Evolutionary conservation across 2,888 invertebrate species (phyloP), one percentile per base, ranked within the genome.

Genomic region (Dicranocentrus wangi): DNA sequence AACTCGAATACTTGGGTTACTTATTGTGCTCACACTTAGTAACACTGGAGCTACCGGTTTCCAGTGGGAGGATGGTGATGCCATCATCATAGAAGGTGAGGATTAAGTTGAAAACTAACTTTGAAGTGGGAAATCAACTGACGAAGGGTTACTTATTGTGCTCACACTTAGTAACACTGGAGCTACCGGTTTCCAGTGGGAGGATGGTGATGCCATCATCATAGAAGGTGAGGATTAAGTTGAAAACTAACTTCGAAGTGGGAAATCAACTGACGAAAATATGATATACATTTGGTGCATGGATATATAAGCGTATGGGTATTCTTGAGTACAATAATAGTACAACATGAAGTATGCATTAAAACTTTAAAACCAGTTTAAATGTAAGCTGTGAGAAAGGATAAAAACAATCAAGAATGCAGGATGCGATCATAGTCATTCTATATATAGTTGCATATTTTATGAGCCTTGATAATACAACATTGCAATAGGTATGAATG

Each of bases 41-140:
- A 23, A 42, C 13, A 25, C 71, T 70, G 70, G 58, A 55, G 70
- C 39, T 70, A 58, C 70, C 32, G 70, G 70, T 58, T 55, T 58
- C 15, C 42, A 43, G 28, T 81, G n/a, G n/a, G n/a, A n/a, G n/a
- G n/a, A n/a, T 73, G 39, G 39, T 39, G 39, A 47, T 58, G 51
- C 73, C 32, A 70, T 81, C 25, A 69, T 81, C 47, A 70, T 81
- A 63, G 55, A 69, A 81, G 75, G 81, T 81, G 32, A 19, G 55
- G 23, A 55, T 5, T 13, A 7, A 47, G 5, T 10, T 32, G 32
- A 47, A 10, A 10, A 15, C 47, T 5, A 3, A n/a, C 5, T 13
- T 5, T n/a, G 3, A 47, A 47, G 5, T 17, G n/a, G 5, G n/a
- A 47, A 10, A 13, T 15, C 17, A 10, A n/a, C 5, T 47, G 5